Conservation (phyloP, 2,888 invertebrate genomes). For the Muschampia plurimacula region DNA sequence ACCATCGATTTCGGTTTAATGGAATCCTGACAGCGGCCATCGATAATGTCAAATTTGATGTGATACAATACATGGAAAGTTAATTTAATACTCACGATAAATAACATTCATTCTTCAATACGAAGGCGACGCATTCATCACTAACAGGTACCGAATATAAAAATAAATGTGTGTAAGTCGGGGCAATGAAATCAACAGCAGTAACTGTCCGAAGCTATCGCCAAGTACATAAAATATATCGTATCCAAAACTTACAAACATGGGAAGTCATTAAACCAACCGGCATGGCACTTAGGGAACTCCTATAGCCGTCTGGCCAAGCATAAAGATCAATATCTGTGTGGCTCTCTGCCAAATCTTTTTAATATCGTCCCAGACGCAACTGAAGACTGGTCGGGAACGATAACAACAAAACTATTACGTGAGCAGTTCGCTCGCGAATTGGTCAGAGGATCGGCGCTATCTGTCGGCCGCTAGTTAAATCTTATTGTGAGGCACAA, state of each 20-base stretch:
- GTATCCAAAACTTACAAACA: slow-evolving; percentile 76
- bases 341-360: slow-evolving; percentile 84
- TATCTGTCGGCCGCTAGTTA: slow-evolving; percentile 67
- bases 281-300: slow-evolving; percentile 76
- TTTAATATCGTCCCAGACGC: slow-evolving; percentile 82
- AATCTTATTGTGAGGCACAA: slow-evolving; percentile 80
- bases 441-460: slow-evolving; percentile 62
- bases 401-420: slow-evolving; percentile 84
- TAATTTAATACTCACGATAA: slow-evolving; percentile 52
- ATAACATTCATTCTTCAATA: slow-evolving; percentile 55
- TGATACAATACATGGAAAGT: slow-evolving; percentile 50
- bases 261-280: slow-evolving; percentile 83
- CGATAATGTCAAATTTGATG: slow-evolving; percentile 54
- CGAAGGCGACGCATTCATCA: slow-evolving; percentile 50
- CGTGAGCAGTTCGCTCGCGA: slow-evolving; percentile 72
- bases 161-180: slow-evolving; percentile 52
- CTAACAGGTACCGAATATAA: slow-evolving; percentile 50
- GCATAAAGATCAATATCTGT: slow-evolving; percentile 84
- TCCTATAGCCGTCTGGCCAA: slow-evolving; percentile 80
- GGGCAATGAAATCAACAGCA: slow-evolving; percentile 61
- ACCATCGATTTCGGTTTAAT: slow-evolving; percentile 55
- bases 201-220: slow-evolving; percentile 65
- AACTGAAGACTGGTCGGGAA: slow-evolving; percentile 77
- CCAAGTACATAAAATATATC: slow-evolving; percentile 72
- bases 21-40: slow-evolving; percentile 52